Evolutionary conservation across 2,888 invertebrate genomes (phyloP).

Genomic region (Leucophenga maculata): DNA sequence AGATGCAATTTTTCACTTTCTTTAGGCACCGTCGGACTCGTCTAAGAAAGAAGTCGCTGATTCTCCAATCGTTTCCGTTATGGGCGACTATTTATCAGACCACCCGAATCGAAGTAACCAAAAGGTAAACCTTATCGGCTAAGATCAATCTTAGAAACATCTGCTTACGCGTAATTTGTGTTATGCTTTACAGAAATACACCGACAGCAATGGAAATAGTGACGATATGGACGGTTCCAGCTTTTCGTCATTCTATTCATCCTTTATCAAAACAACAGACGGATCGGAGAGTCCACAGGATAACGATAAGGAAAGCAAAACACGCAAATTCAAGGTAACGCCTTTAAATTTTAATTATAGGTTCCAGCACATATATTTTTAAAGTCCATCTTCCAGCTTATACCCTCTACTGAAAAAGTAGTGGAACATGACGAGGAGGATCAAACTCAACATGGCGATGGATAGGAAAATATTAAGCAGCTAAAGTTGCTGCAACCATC

Average conservation of each 20-base stretch:
- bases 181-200: conserved; percentile 51
- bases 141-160: background rate
- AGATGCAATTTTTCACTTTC: conserved; percentile 11
- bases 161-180: background rate
- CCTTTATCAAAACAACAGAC: conserved; percentile 78
- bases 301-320: conserved; percentile 64
- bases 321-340: conserved; percentile 56
- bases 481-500: too few relatives aligned
- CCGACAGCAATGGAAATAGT: conserved; percentile 69
- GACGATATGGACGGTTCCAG: conserved; percentile 76
- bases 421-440: conserved; percentile 57
- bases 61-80: conserved; percentile 70
- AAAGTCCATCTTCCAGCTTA: too few relatives aligned
- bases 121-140: conserved; percentile 44
- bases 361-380: background rate
- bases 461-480: conserved; percentile 37
- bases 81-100: conserved; percentile 58
- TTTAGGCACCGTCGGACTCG: conserved; percentile 75
- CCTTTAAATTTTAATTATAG: background rate
- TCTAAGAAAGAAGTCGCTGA: conserved; percentile 75
- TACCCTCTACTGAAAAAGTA: conserved; percentile 32
- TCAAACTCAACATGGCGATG: conserved; percentile 65
- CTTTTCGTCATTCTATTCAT: conserved; percentile 81
- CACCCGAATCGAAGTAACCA: conserved; percentile 50
- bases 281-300: conserved; percentile 71